Base-by-base conservation (phyloP, 2,797 vertebrate genomes). In the Rhinella marina region DNA sequence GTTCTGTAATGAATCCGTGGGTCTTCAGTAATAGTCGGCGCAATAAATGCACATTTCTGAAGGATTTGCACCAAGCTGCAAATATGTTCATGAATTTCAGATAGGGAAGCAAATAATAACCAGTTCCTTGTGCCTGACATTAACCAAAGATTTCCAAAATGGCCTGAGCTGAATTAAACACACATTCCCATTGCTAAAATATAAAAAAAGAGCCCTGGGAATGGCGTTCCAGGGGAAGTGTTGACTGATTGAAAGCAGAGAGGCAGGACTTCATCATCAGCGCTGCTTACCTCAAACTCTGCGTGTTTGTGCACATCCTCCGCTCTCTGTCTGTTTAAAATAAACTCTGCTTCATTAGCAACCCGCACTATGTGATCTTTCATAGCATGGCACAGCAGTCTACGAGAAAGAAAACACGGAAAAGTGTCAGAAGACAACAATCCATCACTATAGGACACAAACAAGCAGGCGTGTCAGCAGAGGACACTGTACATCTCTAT, bases 281-380 rank as follows among this genome's bases (percentile, higher is more conserved):
- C 41, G n/a, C 84, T 78, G 13, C 94, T 93, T 96, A 99, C 98
- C 98, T 99, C 98, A 90, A 99, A 99, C 90, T 99, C 98, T 0
- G 98, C 97, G 0, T 99, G 98, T 86, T 99, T 99, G 94, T 99
- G 98, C 54, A 98, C 97, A 64, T 99, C 98, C 91, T 99, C 98
- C 0, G 98, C 98, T 90, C 98, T 94, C 94, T 99, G 98, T 90
- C 98, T 93, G 93, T 98, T 99, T 91, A 99, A 95, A 94, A 99
- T 99, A 92, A 99, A 99, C 92, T 99, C 98, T 0, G 98, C 98
- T 92, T 99, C 98, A 75, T 99, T 99, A 89, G 98, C 98, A 0
- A 99, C 98, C 14, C 98, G 97, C 2, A 99, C 98, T 79, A 99
- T 99, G 90, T 99, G 98, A 93, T 99, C 98, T 93, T 99, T 99